Evolutionary conservation across 1,140 invertebrate species (phyloP).

Genomic region (Grapholita molesta): DNA sequence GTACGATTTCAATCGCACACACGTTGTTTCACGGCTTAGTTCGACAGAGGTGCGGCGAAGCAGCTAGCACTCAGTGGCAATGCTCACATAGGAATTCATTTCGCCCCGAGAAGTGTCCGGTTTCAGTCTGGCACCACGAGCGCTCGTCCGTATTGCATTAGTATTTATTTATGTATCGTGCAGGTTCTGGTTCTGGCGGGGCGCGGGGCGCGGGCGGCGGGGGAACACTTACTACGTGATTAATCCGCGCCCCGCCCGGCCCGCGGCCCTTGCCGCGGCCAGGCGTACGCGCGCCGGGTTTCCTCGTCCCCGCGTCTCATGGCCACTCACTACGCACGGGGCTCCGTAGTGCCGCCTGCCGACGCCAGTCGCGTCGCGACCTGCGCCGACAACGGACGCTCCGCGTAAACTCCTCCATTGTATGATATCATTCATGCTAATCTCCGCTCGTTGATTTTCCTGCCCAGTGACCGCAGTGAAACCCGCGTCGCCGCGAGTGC

Average conservation of each 20-base stretch:
- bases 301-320: slow-evolving; percentile 74
- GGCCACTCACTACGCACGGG: slow-evolving; percentile 74
- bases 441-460: slow-evolving; percentile 71
- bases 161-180: slow-evolving; percentile 73
- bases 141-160: slow-evolving; percentile 62
- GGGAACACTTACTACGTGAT: slow-evolving; percentile 75
- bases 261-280: slow-evolving; percentile 32
- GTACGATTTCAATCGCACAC: background rate
- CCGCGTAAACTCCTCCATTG: slow-evolving; percentile 32
- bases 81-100: slow-evolving; percentile 72
- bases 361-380: slow-evolving; percentile 70
- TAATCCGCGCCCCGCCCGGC: slow-evolving; percentile 58
- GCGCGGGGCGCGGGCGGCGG: slow-evolving; percentile 41
- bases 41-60: slow-evolving; percentile 38
- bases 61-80: slow-evolving; percentile 67
- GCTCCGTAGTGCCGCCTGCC: slow-evolving; percentile 58
- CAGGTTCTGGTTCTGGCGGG: slow-evolving; percentile 63
- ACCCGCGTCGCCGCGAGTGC: slow-evolving; percentile 62
- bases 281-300: slow-evolving; percentile 70
- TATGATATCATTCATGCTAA: slow-evolving; percentile 72
- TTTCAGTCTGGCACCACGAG: slow-evolving; percentile 71
- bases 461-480: slow-evolving; percentile 67
- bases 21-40: slow-evolving; percentile 28
- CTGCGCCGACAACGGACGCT: slow-evolving; percentile 58
- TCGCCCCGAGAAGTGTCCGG: slow-evolving; percentile 73